Base-by-base conservation (phyloP, 2,888 invertebrate genomes). In the Pammene fasciana region DNA sequence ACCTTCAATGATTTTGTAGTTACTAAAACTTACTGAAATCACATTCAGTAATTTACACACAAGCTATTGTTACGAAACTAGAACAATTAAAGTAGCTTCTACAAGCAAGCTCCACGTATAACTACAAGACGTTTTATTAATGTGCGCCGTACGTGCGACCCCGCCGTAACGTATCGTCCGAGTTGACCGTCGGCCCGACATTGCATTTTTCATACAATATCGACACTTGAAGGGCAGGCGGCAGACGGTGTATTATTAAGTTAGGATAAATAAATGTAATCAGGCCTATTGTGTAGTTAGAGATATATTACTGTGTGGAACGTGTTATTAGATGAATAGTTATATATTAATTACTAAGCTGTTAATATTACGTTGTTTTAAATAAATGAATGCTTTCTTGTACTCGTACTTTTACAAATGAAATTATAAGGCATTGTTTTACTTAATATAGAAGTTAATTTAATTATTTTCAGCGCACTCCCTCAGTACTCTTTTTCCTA, bases 191-290 rank as follows among this genome's bases (percentile, higher is more conserved):
- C 48, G 18, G 38, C n/a, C 60, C 48, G 50, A 13, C 5, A 16
- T 59, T 66, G 43, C 50, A 59, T 66, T 52, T 59, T 66, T 57
- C 50, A 59, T 18, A 59, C 41, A 11, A 38, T 48, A 55, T 57
- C 57, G 66, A 48, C 59, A 11, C 54, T 43, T 43, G 57, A 52
- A 67, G 43, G 48, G 16, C 50, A 26, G 18, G 36, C 11, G n/a
- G 14, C 26, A 41, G 13, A 66, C 57, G n/a, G n/a, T n/a, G 6
- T 9, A 7, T 61, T 61, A 61, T 36, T 36, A 36, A 46, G 2
- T 26, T 26, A 26, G 26, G 26, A 26, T 26, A 26, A 26, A 26
- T 26, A 26, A 26, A 26, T 26, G 2, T 26, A 26, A 26, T 26
- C 2, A 1, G 26, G 4, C 26, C 26, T 26, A 26, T 26, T 26